These are phyloP conservation scores for Stegodyphus mimosarum DNA, from an alignment of 1,140 invertebrate genomes.

Conservation along the genomic window DNA sequence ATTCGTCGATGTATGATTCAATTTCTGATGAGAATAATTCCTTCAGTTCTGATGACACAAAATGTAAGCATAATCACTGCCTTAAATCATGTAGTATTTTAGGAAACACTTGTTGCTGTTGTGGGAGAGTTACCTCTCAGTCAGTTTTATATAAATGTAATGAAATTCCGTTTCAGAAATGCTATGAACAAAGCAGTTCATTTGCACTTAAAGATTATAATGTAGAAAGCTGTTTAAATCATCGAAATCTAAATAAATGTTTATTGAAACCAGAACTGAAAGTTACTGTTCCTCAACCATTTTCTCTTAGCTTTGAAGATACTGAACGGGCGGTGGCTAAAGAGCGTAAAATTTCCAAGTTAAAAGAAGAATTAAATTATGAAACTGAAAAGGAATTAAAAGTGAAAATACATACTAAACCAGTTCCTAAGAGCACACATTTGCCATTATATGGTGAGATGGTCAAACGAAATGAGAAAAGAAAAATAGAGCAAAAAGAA, in stretches of 20 bases:
- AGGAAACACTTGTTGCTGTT: slow-evolving; percentile 4
- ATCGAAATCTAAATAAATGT: neutral
- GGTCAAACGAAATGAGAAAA: slow-evolving; percentile 7
- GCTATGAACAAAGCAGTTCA: neutral
- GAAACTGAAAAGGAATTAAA: slow-evolving; percentile 26
- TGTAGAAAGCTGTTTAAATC: neutral
- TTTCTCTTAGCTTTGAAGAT: slow-evolving; percentile 4
- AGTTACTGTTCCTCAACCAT: slow-evolving; percentile 43
- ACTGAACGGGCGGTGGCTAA: slow-evolving; percentile 1
- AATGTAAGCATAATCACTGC: neutral
- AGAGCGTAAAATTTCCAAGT: slow-evolving; percentile 9
- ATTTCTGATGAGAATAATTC: neutral
- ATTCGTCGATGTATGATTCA: neutral
- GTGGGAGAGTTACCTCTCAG: neutral
- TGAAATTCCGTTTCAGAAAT: neutral
- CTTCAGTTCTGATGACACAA: neutral
- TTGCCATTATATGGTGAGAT: slow-evolving; percentile 45
- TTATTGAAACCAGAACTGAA: neutral
- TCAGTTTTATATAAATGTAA: neutral
- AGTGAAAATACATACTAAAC: slow-evolving; percentile 11
- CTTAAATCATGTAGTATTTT: neutral
- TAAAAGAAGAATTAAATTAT: slow-evolving; percentile 24
- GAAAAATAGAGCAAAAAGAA: slow-evolving; percentile 35
- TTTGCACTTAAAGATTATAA: neutral
- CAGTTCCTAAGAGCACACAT: slow-evolving; percentile 40